Evolutionary conservation across 2,113 vertebrate genomes (phyloP).

Genomic region (Gyps fulvus): DNA sequence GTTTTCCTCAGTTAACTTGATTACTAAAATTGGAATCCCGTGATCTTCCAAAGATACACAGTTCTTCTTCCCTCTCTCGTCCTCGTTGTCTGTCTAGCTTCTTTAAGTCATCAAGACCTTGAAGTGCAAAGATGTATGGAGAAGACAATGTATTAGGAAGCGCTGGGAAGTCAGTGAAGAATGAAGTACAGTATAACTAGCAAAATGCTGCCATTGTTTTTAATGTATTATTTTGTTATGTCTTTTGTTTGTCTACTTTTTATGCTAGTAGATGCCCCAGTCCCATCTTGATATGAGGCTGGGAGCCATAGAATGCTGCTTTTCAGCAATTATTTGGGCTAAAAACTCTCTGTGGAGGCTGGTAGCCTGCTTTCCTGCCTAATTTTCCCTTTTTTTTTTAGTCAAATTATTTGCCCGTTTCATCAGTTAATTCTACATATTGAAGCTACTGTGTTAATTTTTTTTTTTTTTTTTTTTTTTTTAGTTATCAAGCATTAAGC

Average conservation of each 20-base stretch:
- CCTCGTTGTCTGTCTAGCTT: neutral
- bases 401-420: neutral
- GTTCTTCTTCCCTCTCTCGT: neutral
- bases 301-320: neutral
- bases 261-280: neutral
- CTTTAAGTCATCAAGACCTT: neutral
- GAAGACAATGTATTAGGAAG: neutral
- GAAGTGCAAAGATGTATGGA: neutral
- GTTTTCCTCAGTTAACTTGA: neutral
- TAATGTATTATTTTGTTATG: neutral
- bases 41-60: accelerated
- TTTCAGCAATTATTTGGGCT: neutral
- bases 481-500: neutral
- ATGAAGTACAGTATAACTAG: neutral
- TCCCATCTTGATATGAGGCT: neutral
- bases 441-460: neutral
- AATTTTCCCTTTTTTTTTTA: neutral
- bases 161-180: neutral
- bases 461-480: neutral
- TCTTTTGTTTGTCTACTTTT: neutral
- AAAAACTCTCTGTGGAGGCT: neutral
- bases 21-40: neutral
- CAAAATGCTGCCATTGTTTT: neutral
- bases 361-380: neutral
- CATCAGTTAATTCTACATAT: neutral